These are phyloP conservation scores for Argynnis bischoffii DNA, from an alignment of 2,888 invertebrate genomes.

Conservation along the genomic window DNA sequence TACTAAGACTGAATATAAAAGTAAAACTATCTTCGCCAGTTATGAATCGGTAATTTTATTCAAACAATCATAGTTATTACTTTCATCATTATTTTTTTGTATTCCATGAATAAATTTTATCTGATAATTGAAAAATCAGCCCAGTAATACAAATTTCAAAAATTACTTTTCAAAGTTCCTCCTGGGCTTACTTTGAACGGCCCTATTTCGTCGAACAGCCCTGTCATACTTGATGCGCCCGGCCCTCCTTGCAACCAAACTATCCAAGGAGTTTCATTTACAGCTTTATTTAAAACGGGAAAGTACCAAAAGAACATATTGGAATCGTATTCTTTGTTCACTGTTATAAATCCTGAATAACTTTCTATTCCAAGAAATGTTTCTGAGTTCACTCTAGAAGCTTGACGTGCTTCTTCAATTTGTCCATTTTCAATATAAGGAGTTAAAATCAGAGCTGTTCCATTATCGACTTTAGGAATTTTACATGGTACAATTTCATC, in stretches of 20 bases:
- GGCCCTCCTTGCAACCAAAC: conserved; percentile 97
- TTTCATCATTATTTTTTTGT: too few relatives aligned
- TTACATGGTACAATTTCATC: conserved; percentile 28
- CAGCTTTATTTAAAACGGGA: conserved; percentile 75
- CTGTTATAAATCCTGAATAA: conserved; percentile 84
- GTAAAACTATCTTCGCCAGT: too few relatives aligned
- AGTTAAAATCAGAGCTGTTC: conserved; percentile 58
- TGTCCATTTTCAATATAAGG: conserved; percentile 62
- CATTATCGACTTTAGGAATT: conserved; percentile 30
- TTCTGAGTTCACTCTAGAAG: conserved; percentile 54
- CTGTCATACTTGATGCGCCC: conserved; percentile 85
- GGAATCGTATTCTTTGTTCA: conserved; percentile 87
- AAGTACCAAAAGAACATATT: conserved; percentile 95
- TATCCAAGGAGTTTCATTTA: conserved; percentile 84
- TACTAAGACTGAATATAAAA: too few relatives aligned
- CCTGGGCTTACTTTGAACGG: conserved; percentile 51
- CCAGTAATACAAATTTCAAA: background rate
- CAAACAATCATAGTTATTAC: too few relatives aligned
- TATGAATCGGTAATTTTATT: too few relatives aligned
- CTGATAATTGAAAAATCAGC: too few relatives aligned
- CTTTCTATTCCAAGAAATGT: conserved; percentile 70
- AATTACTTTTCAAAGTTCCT: conserved; percentile 32
- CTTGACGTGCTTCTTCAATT: conserved; percentile 62
- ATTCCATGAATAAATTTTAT: too few relatives aligned
- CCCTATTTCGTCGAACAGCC: conserved; percentile 73